These are phyloP conservation scores for Danio albolineatus DNA, from an alignment of 2,797 vertebrate species.

Conservation along the genomic window DNA sequence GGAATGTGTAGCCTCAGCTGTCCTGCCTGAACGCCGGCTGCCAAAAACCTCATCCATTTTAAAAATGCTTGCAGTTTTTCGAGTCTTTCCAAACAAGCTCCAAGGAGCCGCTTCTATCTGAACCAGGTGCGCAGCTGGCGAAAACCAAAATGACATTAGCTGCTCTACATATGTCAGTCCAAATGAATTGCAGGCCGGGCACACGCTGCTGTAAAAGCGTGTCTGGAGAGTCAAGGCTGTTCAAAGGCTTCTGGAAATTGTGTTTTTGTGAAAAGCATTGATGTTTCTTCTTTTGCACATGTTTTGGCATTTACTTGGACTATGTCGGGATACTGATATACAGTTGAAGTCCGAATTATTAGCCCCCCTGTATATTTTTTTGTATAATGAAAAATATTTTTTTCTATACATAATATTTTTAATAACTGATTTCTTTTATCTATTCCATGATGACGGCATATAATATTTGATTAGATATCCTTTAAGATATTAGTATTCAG, in stretches of 20 bases:
- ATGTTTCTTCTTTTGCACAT: background rate
- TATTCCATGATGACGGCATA: no score
- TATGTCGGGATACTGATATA: no score
- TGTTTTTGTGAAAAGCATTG: background rate
- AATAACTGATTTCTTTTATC: no score
- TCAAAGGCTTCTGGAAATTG: slow-evolving; percentile 10
- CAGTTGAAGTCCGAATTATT: no score
- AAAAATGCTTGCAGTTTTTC: slow-evolving; percentile 40
- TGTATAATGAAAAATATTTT: no score
- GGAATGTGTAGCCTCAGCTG: slow-evolving; percentile 66
- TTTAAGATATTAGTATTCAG: no score
- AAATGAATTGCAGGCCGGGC: slow-evolving; percentile 15
- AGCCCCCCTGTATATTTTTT: no score
- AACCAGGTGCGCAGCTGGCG: slow-evolving; percentile 31
- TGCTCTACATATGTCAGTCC: slow-evolving; percentile 47
- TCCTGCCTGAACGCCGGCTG: slow-evolving; percentile 37
- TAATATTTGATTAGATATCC: no score
- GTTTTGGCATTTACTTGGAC: no score
- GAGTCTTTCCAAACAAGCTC: slow-evolving; percentile 72
- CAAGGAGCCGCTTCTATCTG: slow-evolving; percentile 61
- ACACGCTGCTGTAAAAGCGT: background rate
- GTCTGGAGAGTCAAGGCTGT: slow-evolving; percentile 14
- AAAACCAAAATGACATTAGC: slow-evolving; percentile 23
- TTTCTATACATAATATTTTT: no score
- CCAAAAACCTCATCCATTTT: slow-evolving; percentile 56